Evolutionary conservation across 2,113 vertebrate genomes (phyloP), one percentile per base, ranked within the genome.

Genomic region (Psephotus haematonotus): DNA sequence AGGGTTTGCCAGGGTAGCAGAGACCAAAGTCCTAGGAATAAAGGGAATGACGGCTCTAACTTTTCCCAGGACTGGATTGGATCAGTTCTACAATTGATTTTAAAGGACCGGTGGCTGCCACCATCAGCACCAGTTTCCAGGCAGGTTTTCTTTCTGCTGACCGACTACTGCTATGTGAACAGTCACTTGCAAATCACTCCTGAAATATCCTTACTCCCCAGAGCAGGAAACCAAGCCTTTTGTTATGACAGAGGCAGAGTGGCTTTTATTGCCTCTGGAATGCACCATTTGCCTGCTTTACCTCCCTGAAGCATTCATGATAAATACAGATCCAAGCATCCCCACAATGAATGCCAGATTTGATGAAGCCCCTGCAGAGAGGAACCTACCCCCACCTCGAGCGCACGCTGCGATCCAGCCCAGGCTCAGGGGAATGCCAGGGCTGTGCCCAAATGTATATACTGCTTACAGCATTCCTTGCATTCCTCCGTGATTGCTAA

Each of bases 401-500:
- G 19, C 2, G 2, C 63, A 41, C 1, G 33, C 50, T 90, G 76
- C 79, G 87, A 91, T n/a, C 46, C 74, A 72, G 4, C 33, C 76
- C 69, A 20, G 77, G 84, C 83, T 79, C 88, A 27, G 17, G 64
- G 96, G 92, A 95, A 94, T 88, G 94, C 81, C 93, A 86, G 65
- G 44, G 35, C 94, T 65, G 74, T 88, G 77, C 95, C 95, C 91
- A 91, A 82, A 93, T 46, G 68, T 86, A 81, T 47, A 69, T 53
- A 7, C 6, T 27, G 92, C 62, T 71, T 47, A 46, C 69, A 13
- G 91, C 90, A 97, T 97, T 97, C 97, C 90, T 90, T 1, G 23
- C 63, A 97, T 97, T 96, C 95, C 91, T 97, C 60, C 15, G 6
- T 92, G 95, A 97, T 96, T 96, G 91, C 67, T 87, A 94, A 91